Evolutionary conservation across 2,113 vertebrate genomes (phyloP).

Genomic region (Charina bottae): DNA sequence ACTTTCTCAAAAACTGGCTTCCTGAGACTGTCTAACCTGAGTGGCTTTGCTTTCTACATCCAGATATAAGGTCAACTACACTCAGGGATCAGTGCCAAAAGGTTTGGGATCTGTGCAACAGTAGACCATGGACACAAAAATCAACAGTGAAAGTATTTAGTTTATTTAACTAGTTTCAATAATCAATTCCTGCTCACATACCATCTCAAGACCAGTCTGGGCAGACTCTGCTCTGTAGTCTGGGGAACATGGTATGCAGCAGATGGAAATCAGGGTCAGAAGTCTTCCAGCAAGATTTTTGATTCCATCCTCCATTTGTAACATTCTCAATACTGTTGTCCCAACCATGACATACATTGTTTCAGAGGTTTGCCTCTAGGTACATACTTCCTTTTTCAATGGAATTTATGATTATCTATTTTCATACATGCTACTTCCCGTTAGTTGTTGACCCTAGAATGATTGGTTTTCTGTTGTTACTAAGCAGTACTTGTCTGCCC

Average conservation of each 20-base stretch:
- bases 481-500: neutral
- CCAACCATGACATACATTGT: neutral
- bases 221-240: neutral
- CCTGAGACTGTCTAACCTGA: neutral
- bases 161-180: neutral
- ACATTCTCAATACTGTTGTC: neutral
- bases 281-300: neutral
- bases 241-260: neutral
- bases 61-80: neutral
- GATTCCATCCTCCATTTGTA: neutral
- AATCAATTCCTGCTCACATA: neutral
- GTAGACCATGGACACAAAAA: neutral
- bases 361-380: neutral
- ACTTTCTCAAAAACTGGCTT: neutral
- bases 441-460: neutral
- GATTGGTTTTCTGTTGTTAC: neutral
- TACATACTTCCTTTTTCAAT: neutral
- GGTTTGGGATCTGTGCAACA: neutral
- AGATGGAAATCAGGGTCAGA: neutral
- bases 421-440: neutral
- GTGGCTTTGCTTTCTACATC: neutral
- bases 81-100: neutral
- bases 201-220: neutral
- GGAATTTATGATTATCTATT: neutral
- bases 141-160: neutral